phyloP scores from a whole-genome alignment of 2,113 vertebrate genomes.

The Caloenas nicobarica region DNA sequence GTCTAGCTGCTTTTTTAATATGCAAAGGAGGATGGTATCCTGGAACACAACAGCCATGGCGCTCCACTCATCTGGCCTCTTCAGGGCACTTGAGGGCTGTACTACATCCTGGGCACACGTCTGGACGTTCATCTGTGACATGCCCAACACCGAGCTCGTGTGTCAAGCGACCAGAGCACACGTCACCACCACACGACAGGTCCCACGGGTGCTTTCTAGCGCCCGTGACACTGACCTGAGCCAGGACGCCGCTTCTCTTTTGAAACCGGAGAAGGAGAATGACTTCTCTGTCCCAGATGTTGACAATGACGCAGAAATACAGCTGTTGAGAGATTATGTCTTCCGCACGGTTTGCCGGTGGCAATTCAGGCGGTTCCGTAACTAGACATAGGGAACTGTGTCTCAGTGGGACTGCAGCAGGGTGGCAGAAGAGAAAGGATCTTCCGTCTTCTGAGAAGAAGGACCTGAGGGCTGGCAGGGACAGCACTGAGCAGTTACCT shows the following conservation, averaged over 20 bases:
- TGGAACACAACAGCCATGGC: not conserved
- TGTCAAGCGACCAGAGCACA: not conserved
- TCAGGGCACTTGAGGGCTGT: not conserved
- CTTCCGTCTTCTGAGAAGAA: not conserved
- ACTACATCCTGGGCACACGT: rapidly evolving
- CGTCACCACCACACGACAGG: rapidly evolving
- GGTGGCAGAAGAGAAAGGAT: not conserved
- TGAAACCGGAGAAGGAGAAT: not conserved
- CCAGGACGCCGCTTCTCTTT: not conserved
- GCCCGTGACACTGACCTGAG: not conserved
- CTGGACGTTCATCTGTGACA: not conserved
- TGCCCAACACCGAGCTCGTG: not conserved
- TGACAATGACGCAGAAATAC: not conserved
- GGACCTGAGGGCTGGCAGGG: not conserved
- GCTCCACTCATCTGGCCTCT: not conserved
- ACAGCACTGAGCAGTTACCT: not conserved
- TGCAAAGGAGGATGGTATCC: not conserved
- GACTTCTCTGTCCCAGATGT: not conserved
- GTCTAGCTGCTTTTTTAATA: not conserved
- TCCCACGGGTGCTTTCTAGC: no score
- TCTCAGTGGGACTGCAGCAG: not conserved
- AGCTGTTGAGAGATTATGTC: not conserved
- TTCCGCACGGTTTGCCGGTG: not conserved
- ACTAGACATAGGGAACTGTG: not conserved
- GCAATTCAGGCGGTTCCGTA: not conserved